Conservation (phyloP, 2,888 invertebrate species). For the Melieria picta region DNA sequence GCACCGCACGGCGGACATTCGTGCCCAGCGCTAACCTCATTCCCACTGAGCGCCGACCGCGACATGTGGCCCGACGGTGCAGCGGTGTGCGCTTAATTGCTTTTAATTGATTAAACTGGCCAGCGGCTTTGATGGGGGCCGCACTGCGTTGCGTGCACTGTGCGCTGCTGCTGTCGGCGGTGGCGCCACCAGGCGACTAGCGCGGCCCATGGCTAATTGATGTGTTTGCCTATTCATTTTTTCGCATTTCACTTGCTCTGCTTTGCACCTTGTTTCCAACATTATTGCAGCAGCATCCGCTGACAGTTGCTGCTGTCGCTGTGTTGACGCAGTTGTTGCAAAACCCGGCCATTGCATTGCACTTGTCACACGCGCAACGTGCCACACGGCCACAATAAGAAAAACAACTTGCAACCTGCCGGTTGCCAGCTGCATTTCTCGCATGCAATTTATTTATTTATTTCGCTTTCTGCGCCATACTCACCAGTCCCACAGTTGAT, state of each 20-base stretch:
- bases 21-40: background rate
- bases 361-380: background rate
- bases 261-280: background rate
- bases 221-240: background rate
- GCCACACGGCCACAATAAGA: background rate
- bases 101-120: constrained; percentile 54
- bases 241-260: background rate
- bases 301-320: background rate
- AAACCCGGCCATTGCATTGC: background rate
- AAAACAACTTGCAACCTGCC: background rate
- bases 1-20: background rate
- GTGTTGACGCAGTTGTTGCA: background rate
- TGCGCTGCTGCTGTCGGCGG: background rate
- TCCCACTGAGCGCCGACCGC: background rate
- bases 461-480: constrained; percentile 46
- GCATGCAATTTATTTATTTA: background rate
- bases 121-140: too few relatives aligned
- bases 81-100: constrained; percentile 53
- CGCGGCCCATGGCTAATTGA: background rate
- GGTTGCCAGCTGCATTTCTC: background rate
- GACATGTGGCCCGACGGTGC: background rate
- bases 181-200: background rate
- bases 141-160: too few relatives aligned
- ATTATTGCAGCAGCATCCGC: background rate
- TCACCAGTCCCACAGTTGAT: constrained; percentile 73